Evolutionary conservation across 1,140 invertebrate species (phyloP).

Genomic region (Habropoda laboriosa): DNA sequence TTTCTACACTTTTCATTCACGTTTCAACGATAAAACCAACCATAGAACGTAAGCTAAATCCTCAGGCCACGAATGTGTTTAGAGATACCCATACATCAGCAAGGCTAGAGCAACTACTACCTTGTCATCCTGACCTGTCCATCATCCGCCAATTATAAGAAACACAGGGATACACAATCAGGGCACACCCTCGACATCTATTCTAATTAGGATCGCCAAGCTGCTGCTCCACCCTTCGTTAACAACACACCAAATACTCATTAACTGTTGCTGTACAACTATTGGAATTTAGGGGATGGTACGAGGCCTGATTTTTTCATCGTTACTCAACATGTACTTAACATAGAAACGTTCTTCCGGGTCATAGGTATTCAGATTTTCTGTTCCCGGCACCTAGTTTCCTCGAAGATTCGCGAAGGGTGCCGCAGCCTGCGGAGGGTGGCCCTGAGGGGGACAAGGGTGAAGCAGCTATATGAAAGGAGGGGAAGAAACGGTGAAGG

Average conservation of each 20-base stretch:
- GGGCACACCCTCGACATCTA: conserved; percentile 18
- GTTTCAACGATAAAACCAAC: too few species aligned
- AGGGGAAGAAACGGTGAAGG: conserved; percentile 43
- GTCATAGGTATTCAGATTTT: conserved; percentile 70
- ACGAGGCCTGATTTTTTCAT: conserved; percentile 15
- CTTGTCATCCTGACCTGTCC: not conserved
- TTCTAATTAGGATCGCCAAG: conserved; percentile 22
- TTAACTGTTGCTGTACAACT: not conserved
- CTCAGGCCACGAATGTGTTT: too few species aligned
- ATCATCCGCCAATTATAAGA: not conserved
- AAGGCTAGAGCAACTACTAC: not conserved
- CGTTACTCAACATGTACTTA: conserved; percentile 55
- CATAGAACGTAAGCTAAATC: too few species aligned
- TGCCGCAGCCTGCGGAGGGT: conserved; percentile 69
- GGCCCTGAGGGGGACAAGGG: conserved; percentile 62
- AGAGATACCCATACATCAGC: not conserved
- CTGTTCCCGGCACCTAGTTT: conserved; percentile 49
- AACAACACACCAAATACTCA: too few species aligned
- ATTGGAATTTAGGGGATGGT: not conserved
- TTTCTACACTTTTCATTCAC: too few species aligned
- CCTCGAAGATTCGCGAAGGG: conserved; percentile 62
- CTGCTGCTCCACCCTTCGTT: not conserved
- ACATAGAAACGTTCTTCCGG: conserved; percentile 68
- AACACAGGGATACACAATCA: conserved; percentile 4
- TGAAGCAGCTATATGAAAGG: conserved; percentile 45